Evolutionary conservation across 2,797 vertebrate species (phyloP), one percentile per base, ranked within the genome.

Genomic region (Arctocebus calabarensis): DNA sequence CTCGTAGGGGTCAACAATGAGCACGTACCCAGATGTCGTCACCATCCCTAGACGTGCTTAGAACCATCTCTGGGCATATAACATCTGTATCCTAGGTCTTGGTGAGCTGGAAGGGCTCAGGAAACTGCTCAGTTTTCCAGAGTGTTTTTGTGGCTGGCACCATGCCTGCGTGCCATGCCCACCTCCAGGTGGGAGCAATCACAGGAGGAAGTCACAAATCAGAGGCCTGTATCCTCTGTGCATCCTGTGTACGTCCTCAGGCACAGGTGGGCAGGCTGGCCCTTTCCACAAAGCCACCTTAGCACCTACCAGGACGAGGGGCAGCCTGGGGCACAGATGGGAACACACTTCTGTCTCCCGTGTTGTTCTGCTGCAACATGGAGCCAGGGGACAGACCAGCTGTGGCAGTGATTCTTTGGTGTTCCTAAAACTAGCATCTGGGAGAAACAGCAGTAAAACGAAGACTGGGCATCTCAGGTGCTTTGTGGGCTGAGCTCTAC

Each of bases 1-100:
- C 81, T 13, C 2, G 0, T 3, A 19, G 45, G 81, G 27, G 55
- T n/a, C n/a, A 23, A 4, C 27, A 7, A 4, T 2, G 32, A 61
- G 25, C 48, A 6, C 2, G 25, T 11, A 3, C 2, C 55, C 40
- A 45, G 66, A 3, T 0, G 27, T 3, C 6, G 2, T 16, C 27
- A 32, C 37, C 40, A 10, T 37, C 14, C 11, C 66, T 6, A 14
- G 17, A n/a, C 40, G 0, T 9, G 3, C 43, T 27, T 19, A 4
- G 37, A 29, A 22, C 9, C 13, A 22, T 25, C 22, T 61, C 32
- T 7, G 13, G n/a, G n/a, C n/a, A n/a, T n/a, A n/a, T 20, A 7
- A 16, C 22, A 29, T 70, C 4, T 52, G n/a, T 52, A 3, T 70
- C 32, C 9, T 88, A 71, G 22, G 59, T 19, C 3, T 27, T 27